phyloP scores from a whole-genome alignment of 2,888 invertebrate genomes.

The Chirona hameri region DNA sequence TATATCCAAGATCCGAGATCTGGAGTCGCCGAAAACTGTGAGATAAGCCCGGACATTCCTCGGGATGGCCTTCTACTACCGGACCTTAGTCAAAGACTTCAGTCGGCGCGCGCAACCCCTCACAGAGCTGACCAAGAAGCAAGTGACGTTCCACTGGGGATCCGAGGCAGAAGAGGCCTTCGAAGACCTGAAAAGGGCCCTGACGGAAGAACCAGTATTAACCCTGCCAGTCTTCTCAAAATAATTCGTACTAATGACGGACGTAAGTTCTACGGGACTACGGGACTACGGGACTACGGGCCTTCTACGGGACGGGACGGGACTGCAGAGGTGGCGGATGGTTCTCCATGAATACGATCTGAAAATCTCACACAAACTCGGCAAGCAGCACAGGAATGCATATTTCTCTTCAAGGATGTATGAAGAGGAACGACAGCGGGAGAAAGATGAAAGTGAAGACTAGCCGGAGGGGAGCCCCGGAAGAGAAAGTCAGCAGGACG shows the following conservation, averaged over 20 bases:
- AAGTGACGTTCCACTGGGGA: neutral
- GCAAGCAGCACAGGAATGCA: neutral
- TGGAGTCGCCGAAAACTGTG: neutral
- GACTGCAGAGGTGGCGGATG: neutral
- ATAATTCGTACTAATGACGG: neutral
- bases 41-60: neutral
- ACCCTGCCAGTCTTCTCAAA: neutral
- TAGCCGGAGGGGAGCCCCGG: neutral
- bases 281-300: neutral
- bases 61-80: neutral
- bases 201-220: neutral
- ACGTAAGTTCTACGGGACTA: neutral
- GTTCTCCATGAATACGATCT: neutral
- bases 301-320: neutral
- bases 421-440: neutral
- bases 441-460: too few species aligned
- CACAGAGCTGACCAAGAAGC: neutral
- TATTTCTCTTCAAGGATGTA: neutral
- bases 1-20: neutral
- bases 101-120: neutral
- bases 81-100: neutral
- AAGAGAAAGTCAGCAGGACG: neutral
- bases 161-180: neutral
- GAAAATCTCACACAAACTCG: neutral
- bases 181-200: neutral